Percentiles rank a stretch among this genome's conserved stretches.
These are phyloP conservation scores for Eriosoma lanigerum DNA, from an alignment of 1,140 invertebrate genomes.

Conservation along the genomic window DNA sequence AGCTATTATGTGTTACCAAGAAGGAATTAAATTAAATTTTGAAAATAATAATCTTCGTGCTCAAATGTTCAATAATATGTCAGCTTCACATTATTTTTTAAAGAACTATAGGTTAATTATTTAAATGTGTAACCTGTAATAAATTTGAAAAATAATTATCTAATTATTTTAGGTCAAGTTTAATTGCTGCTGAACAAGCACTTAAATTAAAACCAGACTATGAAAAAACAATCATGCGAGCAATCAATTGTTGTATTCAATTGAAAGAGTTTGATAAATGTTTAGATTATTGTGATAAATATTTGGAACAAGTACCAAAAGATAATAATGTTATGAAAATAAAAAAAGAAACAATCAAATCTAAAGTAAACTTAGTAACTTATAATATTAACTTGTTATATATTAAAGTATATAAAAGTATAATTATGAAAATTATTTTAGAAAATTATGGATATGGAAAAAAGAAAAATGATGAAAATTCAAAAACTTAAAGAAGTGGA, in stretches of 20 bases:
- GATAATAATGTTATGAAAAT: slow-evolving; percentile 65
- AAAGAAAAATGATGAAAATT: slow-evolving; percentile 56
- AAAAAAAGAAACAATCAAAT: slow-evolving; percentile 63
- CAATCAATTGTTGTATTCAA: slow-evolving; percentile 71
- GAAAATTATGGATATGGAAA: slow-evolving; percentile 59
- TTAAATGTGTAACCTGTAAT: not conserved
- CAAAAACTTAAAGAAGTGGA: slow-evolving; percentile 54
- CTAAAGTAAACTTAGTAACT: slow-evolving; percentile 59
- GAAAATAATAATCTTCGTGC: slow-evolving; percentile 75
- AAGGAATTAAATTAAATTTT: slow-evolving; percentile 81
- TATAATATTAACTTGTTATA: slow-evolving; percentile 3
- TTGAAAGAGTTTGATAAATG: slow-evolving; percentile 73
- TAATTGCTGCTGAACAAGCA: slow-evolving; percentile 76
- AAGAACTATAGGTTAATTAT: slow-evolving; percentile 74
- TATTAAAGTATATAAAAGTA: too few relatives aligned
- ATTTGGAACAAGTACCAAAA: slow-evolving; percentile 64
- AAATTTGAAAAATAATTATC: slow-evolving; percentile 48
- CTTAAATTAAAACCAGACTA: slow-evolving; percentile 77
- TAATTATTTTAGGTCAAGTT: slow-evolving; percentile 63
- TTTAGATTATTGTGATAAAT: slow-evolving; percentile 72
- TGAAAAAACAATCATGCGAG: slow-evolving; percentile 75
- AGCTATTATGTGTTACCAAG: slow-evolving; percentile 84
- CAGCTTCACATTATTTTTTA: slow-evolving; percentile 82
- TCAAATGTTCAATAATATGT: slow-evolving; percentile 86
- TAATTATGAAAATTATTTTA: slow-evolving; percentile 50